Percentiles rank a stretch among this genome's conserved stretches.
Evolutionary conservation across 2,888 invertebrate species (phyloP).

Genomic region (Caprella mutica): DNA sequence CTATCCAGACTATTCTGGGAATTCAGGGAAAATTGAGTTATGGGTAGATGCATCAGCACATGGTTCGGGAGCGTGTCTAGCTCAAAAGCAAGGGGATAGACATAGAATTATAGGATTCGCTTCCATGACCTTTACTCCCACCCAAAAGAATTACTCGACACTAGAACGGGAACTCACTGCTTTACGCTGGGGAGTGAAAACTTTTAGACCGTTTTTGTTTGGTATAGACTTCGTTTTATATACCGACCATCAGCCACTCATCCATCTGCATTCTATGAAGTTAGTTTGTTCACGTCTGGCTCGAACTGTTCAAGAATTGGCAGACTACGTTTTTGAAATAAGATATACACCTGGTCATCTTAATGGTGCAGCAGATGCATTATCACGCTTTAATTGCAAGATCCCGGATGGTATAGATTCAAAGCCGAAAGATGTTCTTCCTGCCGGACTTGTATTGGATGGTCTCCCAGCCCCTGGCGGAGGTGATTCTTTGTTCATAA

Average conservation of each 20-base stretch:
- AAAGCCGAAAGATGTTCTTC: neutral
- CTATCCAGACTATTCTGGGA: neutral
- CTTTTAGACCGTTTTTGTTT: neutral
- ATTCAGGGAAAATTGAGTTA: neutral
- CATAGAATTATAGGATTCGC: neutral
- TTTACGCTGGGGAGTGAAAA: neutral
- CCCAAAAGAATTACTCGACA: neutral
- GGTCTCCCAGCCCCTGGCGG: neutral
- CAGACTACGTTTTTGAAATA: neutral
- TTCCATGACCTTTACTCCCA: neutral
- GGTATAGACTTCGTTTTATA: neutral
- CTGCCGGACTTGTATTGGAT: neutral
- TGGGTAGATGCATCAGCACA: neutral
- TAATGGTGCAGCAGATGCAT: neutral
- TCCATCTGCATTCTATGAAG: neutral
- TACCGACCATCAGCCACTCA: slow-evolving; percentile 1
- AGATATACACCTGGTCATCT: neutral
- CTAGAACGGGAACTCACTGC: neutral
- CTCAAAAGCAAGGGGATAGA: neutral
- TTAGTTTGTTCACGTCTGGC: neutral
- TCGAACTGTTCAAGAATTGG: neutral
- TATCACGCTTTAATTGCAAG: neutral
- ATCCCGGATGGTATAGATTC: neutral
- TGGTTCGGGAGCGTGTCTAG: neutral
- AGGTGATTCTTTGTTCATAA: neutral